Conservation (phyloP, 2,888 invertebrate genomes). For the Germaria angustata region DNA sequence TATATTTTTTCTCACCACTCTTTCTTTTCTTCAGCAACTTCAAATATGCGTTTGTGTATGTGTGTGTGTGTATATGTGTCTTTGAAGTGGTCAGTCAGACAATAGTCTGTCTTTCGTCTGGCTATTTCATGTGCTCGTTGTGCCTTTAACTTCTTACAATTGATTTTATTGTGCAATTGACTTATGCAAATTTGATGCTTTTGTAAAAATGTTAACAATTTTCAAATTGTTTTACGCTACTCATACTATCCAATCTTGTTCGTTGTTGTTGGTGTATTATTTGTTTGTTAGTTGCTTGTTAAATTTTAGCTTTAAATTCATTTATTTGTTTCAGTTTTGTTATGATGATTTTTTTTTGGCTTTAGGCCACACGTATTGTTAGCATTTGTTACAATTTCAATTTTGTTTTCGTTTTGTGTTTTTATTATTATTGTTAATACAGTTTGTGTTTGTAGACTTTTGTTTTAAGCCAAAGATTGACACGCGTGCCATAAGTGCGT, state of each 20-base stretch:
- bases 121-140: conserved; percentile 16
- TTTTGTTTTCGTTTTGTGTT: conserved; percentile 31
- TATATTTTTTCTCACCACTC: background rate
- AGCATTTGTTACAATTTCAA: conserved; percentile 65
- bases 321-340: conserved; percentile 14
- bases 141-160: conserved; percentile 3
- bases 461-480: conserved; percentile 56
- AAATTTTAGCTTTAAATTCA: conserved; percentile 5
- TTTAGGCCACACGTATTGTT: conserved; percentile 66
- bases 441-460: background rate
- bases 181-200: conserved; percentile 63
- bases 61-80: no score
- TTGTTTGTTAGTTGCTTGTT: conserved; percentile 31
- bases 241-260: background rate
- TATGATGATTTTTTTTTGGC: conserved; percentile 57
- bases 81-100: no score
- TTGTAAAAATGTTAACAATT: conserved; percentile 57
- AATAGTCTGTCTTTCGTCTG: conserved; percentile 34
- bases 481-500: conserved; percentile 65
- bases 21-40: conserved; percentile 22
- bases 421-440: conserved; percentile 5
- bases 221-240: conserved; percentile 38
- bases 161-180: conserved; percentile 59
- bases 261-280: conserved; percentile 21
- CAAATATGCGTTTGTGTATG: conserved; percentile 3